Evolutionary conservation across 1,140 invertebrate genomes (phyloP), one percentile per base, ranked within the genome.

Genomic region (Bombus picipes): DNA sequence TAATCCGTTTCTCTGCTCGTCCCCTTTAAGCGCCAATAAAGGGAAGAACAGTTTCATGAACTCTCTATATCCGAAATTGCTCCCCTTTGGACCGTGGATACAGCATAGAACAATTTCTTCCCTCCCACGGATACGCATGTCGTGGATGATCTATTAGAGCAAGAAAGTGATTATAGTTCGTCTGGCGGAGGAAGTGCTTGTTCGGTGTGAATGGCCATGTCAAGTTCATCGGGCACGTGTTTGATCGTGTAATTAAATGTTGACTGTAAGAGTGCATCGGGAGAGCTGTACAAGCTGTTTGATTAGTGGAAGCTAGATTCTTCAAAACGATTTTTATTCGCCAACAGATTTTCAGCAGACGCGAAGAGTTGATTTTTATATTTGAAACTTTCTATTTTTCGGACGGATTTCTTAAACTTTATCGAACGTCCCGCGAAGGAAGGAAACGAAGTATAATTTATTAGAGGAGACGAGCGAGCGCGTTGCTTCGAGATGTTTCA

Each of bases 1-100:
- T 89, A 89, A 83, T 53, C 66, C 80, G 87, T 81, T 89, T 62
- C 72, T 83, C 68, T 66, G 18, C 68, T 74, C 37, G 73, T 47
- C 70, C 66, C 71, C 76, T 39, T 84, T 87, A 84, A 3, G 57
- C 22, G 32, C 41, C 28, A 62, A 74, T 82, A 74, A 74, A 82
- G 37, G 43, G 71, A 65, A 62, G 47, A 53, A 53, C 37, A 41
- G 37, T 43, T 43, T 81, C 37, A 72, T 81, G 39, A 59, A 72
- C 68, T 81, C 47, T 9, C 47, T 1, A 81, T 59, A 41, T 81
- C 15, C 68, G 47, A 71, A 81, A 80, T 80, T 80, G 65, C 65
- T 37, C 18, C 13, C 10, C 47, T 47, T 18, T 13, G 12, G 15
- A 18, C 28, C 22, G 5, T 34, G 25, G 66, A 32, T 32, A 18